Evolutionary conservation across 2,888 invertebrate species (phyloP).

Genomic region (Sesia bembeciformis): DNA sequence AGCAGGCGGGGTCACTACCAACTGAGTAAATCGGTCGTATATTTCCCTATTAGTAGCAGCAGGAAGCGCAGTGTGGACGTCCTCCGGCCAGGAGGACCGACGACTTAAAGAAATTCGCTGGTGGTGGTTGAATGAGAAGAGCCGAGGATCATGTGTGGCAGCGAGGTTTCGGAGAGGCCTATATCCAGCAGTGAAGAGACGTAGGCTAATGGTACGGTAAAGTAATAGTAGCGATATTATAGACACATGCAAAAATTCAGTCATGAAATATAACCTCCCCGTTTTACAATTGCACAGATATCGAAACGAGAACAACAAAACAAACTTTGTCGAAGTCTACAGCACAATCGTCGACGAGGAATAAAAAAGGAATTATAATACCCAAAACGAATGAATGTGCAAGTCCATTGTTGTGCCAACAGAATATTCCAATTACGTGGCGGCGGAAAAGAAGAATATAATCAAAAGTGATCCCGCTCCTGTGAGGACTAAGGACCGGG

Average conservation of each 20-base stretch:
- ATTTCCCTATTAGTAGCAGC: too few species aligned
- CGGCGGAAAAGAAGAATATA: conserved; percentile 55
- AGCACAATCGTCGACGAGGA: neutral
- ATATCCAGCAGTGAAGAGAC: too few species aligned
- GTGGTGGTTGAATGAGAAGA: too few species aligned
- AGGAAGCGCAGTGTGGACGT: too few species aligned
- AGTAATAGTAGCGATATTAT: too few species aligned
- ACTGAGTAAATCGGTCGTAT: too few species aligned
- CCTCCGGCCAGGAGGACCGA: too few species aligned
- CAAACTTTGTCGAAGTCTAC: neutral
- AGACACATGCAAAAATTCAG: conserved; percentile 17
- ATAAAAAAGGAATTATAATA: conserved; percentile 37
- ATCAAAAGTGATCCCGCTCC: conserved; percentile 62
- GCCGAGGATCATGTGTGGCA: too few species aligned
- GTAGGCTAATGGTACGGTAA: too few species aligned
- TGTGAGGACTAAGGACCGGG: conserved; percentile 21
- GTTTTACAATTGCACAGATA: neutral
- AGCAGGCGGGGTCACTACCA: too few species aligned
- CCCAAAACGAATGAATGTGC: conserved; percentile 65
- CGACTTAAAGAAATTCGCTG: too few species aligned
- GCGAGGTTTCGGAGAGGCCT: too few species aligned
- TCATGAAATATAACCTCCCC: neutral
- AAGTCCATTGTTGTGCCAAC: conserved; percentile 57
- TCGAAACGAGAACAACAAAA: neutral
- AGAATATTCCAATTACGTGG: conserved; percentile 71